Conservation (phyloP, 1,140 invertebrate species). For the Dryas iulia region DNA sequence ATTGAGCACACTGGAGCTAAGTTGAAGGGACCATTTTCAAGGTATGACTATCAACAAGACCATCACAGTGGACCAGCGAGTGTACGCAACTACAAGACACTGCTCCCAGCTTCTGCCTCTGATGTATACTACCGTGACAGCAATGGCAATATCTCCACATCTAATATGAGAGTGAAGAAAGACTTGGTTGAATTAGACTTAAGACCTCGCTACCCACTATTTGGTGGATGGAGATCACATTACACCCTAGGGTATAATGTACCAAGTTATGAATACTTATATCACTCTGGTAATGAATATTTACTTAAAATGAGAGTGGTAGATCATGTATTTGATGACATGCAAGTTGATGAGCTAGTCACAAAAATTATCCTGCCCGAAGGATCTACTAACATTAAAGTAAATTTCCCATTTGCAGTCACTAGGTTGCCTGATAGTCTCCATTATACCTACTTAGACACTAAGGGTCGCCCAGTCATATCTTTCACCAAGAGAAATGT, state of each 20-base stretch:
- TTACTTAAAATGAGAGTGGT: slow-evolving; percentile 94
- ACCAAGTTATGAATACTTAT: slow-evolving; percentile 97
- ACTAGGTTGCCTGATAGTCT: slow-evolving; percentile 87
- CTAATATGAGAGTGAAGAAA: slow-evolving; percentile 91
- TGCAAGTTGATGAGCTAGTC: slow-evolving; percentile 94
- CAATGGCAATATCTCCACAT: slow-evolving; percentile 99
- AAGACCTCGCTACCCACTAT: slow-evolving; percentile 96
- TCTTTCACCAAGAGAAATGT: slow-evolving; percentile 93
- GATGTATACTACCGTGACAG: slow-evolving; percentile 97
- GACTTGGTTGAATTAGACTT: slow-evolving; percentile 97
- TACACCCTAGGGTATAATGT: slow-evolving; percentile 99
- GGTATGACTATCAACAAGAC: slow-evolving; percentile 97
- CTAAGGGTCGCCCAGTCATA: slow-evolving; percentile 94
- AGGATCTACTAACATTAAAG: slow-evolving; percentile 90
- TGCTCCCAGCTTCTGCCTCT: slow-evolving; percentile 92
- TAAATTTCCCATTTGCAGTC: slow-evolving; percentile 92
- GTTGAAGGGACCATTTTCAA: slow-evolving; percentile 96
- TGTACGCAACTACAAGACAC: slow-evolving; percentile 95
- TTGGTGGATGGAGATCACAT: slow-evolving; percentile 99
- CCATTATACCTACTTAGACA: slow-evolving; percentile 97
- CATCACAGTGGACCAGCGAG: slow-evolving; percentile 91
- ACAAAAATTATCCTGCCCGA: slow-evolving; percentile 97
- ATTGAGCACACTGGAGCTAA: slow-evolving; percentile 95
- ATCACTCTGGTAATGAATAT: slow-evolving; percentile 89
- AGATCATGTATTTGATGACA: slow-evolving; percentile 98